Base-by-base conservation (phyloP, 2,797 vertebrate genomes). In the Anabas testudineus region DNA sequence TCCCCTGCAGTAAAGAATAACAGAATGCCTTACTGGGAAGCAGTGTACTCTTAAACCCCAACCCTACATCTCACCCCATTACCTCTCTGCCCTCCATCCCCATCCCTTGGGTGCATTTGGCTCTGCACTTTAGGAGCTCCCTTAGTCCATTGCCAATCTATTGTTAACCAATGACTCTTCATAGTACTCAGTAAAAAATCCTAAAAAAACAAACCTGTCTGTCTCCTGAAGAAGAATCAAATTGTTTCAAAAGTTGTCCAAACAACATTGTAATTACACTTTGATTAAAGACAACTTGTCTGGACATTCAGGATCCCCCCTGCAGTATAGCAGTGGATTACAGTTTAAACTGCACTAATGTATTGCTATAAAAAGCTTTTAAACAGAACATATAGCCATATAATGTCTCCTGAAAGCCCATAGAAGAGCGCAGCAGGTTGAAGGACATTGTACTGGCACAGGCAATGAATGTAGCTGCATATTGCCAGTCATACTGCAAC, bases 311-410 rank as follows among this genome's bases (percentile, higher is more conserved):
- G 72, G 32, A 72, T 56, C 15, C 46, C 42, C 28, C 45, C 65
- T 59, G 24, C 62, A n/a, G 46, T 53, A 43, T 56, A 57, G n/a
- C 32, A 24, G 37, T 53, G 28, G 57, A 76, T 73, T 60, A 65
- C 19, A 67, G 26, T 52, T 46, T 34, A 71, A 58, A 71, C 46
- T 15, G 22, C 26, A 48, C 7, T 37, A 30, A 45, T 19, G 15
- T 15, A 42, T 2, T 10, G 42, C 10, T 19, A 16, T 8, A 67
- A 8, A 57, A 81, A 71, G 22, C 49, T 53, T 62, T 66, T 43
- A 61, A 42, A 61, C 45, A 69, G 53, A 84, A 78, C 58, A 81
- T 67, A 66, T 39, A 82, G 73, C 61, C 52, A 65, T 64, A 76
- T 65, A 37, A 46, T 58, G 64, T 61, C 48, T 77, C 28, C 24